Evolutionary conservation across 92 coral and sea anemone species (phyloP), one percentile per base, ranked within the genome.

Genomic region (Diadumene lineata): DNA sequence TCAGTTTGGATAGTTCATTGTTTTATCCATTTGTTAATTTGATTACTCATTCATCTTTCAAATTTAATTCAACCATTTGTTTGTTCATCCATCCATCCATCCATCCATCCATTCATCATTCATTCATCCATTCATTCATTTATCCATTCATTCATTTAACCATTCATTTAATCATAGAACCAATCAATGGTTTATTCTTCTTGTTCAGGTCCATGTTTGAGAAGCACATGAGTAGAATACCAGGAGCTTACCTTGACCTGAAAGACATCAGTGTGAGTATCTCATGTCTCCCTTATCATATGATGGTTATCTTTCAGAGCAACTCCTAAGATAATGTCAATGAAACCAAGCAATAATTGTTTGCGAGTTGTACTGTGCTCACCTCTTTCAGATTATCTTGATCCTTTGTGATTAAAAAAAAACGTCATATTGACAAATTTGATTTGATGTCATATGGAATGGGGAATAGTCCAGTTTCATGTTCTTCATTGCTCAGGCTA

Each of bases 251-350:
- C 30, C 68, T 85, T 31, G 89, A 85, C 18, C 63, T 85, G 56
- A 50, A 73, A 31, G 89, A 87, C 56, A 84, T 90, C 43, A 87
- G 84, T 77, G 96, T 90, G 81, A 87, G 96, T 77, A 53, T 38
- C 48, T 27, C 48, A 31, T 38, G 6, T 4, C 6, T 38, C n/a
- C n/a, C n/a, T n/a, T n/a, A n/a, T n/a, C n/a, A n/a, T n/a, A n/a
- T n/a, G n/a, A n/a, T n/a, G n/a, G n/a, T n/a, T n/a, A n/a, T n/a
- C n/a, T n/a, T n/a, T n/a, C n/a, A n/a, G n/a, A n/a, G n/a, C n/a
- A n/a, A n/a, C n/a, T n/a, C n/a, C n/a, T n/a, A n/a, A n/a, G n/a
- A n/a, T n/a, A n/a, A n/a, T n/a, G n/a, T n/a, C n/a, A n/a, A n/a
- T n/a, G n/a, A n/a, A n/a, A n/a, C n/a, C n/a, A n/a, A n/a, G n/a